These are phyloP conservation scores for Natator depressus DNA, from an alignment of 2,113 vertebrate species.

Conservation along the genomic window DNA sequence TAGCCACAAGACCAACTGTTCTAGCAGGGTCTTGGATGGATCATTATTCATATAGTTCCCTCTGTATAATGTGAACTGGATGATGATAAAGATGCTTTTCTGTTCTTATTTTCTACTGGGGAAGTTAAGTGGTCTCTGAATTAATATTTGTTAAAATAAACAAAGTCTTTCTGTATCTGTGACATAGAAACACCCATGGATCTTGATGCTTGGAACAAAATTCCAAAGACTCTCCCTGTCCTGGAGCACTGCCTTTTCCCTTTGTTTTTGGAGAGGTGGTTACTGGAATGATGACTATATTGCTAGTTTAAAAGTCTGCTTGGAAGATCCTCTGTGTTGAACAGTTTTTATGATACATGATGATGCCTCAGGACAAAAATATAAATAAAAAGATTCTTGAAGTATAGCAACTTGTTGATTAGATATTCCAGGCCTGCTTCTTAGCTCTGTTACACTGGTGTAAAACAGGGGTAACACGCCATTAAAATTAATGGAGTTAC, in stretches of 20 bases:
- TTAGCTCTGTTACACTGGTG: neutral
- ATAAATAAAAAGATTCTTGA: slow-evolving; percentile 30
- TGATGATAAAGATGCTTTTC: neutral
- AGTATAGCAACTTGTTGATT: slow-evolving; percentile 2
- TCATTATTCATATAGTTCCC: neutral
- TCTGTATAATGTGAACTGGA: neutral
- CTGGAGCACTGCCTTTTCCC: neutral
- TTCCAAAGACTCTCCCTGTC: neutral
- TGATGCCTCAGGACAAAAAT: slow-evolving; percentile 9
- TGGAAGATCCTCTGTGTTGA: neutral
- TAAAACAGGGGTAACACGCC: neutral
- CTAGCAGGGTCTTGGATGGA: neutral
- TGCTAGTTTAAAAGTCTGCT: neutral
- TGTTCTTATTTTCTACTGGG: neutral
- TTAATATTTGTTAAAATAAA: neutral
- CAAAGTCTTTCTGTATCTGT: neutral
- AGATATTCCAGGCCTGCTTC: neutral
- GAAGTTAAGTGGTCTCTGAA: neutral
- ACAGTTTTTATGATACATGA: neutral
- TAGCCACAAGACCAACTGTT: neutral
- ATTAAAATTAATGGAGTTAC: neutral
- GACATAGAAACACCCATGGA: neutral
- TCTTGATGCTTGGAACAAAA: neutral
- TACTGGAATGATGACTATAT: neutral
- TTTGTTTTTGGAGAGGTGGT: neutral